Base-by-base conservation (phyloP, 2,113 vertebrate species). In the Dissostichus mawsoni region DNA sequence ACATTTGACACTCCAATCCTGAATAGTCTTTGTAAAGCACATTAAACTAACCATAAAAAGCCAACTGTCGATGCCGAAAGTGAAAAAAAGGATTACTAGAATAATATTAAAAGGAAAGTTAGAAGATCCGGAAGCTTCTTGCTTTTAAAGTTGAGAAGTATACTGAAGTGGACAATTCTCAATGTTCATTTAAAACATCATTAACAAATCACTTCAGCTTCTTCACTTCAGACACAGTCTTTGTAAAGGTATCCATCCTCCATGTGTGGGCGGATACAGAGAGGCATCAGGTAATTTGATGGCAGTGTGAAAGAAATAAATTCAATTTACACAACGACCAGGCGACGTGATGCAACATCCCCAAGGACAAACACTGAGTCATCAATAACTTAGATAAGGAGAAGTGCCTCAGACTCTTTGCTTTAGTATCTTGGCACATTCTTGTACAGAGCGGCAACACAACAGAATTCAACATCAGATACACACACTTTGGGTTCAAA, bases 291-390 rank as follows among this genome's bases (percentile, higher is more conserved):
- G 77, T 85, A 85, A 87, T 92, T 86, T 73, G 65, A 84, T 83
- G 74, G 67, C 8, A n/a, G 61, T 72, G 51, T 68, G 69, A 64
- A 57, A 84, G 65, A 87, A 90, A 86, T 25, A 84, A 84, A 93
- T 89, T 90, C 25, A 86, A 93, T 92, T 86, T 87, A 87, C 66
- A 76, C 88, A 80, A 76, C 53, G 74, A 85, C 80, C 44, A 78
- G 86, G 83, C 81, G 64, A 59, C 7, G 20, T 73, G 74, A 82
- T 62, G 76, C 63, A 76, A 63, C 65, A 18, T 82, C 82, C 68
- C 80, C 89, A 93, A 90, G 91, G 94, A 92, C 92, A 92, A 91
- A 87, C 48, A 62, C 64, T 73, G 77, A 89, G 74, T 80, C 84
- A 88, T 84, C 82, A 50, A 47, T 83, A 88, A 86, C 90, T 88